Base-by-base conservation (phyloP, 2,113 vertebrate species). In the Sebastes schlegelii region DNA sequence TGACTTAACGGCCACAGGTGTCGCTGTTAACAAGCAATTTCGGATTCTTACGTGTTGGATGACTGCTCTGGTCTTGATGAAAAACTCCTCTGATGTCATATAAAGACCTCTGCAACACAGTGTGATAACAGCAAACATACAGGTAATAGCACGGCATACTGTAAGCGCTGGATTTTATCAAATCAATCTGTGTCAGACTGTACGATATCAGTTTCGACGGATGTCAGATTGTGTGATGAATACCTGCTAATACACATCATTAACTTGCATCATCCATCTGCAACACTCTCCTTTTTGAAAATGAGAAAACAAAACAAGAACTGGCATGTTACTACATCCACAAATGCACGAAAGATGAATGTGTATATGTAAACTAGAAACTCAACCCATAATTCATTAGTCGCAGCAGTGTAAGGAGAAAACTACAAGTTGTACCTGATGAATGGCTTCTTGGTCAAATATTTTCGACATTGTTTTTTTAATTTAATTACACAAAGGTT, bases 121-220 rank as follows among this genome's bases (percentile, higher is more conserved):
- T 21, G 57, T 26, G 12, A 58, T 21, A 58, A 23, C 21, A 23
- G n/a, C 57, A 60, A 13, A 2, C 10, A 10, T 12, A 21, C 57
- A 60, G 57, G 5, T 34, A 16, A 61, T 34, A 34, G 12, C 11
- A 14, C 6, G 58, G 57, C n/a, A 57, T 9, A 10, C 55, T 21
- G 55, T n/a, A 4, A 16, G 55, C 19, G 55, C 21, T 21, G 10
- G n/a, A 58, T 58, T 58, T 10, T 5, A 23, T 58, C 55, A 12
- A 58, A 58, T 58, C 55, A 58, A 58, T 11, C n/a, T 58, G 55
- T 57, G 55, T 21, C 55, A 58, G 55, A 58, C 55, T 21, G 55
- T 21, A 58, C 9, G 11, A 34, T 34, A 34, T 61, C 23, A 6
- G 13, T 34, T 34, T 7, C 10, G 8, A 45, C 16, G 62, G 16